Conservation (phyloP, 64 coral and sea anemone species). For the Montipora cactus region DNA sequence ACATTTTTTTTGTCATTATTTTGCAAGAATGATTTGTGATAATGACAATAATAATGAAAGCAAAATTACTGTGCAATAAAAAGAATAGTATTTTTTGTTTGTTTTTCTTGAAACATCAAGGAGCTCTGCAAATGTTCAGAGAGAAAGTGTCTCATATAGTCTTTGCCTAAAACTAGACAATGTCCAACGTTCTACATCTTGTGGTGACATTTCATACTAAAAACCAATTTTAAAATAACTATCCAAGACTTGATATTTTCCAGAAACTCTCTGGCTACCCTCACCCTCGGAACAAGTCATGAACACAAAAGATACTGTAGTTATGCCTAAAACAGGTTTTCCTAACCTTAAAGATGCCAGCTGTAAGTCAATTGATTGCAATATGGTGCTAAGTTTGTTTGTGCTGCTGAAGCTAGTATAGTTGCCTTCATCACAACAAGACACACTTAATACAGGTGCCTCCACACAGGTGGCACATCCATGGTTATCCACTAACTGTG, state of each 20-base stretch:
- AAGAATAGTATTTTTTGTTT: no score
- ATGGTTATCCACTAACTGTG: neutral
- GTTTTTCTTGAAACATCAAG: no score
- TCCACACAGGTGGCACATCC: neutral
- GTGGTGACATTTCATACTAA: no score
- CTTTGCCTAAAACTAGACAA: no score
- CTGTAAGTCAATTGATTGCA: neutral
- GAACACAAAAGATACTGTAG: neutral
- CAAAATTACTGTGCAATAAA: no score
- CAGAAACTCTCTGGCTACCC: neutral
- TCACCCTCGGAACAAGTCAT: neutral
- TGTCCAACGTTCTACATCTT: no score
- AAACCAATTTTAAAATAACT: no score
- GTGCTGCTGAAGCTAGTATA: neutral
- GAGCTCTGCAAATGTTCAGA: no score
- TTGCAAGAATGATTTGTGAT: no score
- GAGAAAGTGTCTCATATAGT: no score
- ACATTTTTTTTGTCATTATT: no score
- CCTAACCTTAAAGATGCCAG: constrained; percentile 10
- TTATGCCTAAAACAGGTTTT: neutral
- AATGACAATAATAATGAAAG: no score
- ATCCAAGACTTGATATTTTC: neutral
- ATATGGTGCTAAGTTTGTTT: neutral
- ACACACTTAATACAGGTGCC: neutral
- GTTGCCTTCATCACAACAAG: neutral